Evolutionary conservation across 2,797 vertebrate genomes (phyloP).

Genomic region (Adrianichthys oophorus): DNA sequence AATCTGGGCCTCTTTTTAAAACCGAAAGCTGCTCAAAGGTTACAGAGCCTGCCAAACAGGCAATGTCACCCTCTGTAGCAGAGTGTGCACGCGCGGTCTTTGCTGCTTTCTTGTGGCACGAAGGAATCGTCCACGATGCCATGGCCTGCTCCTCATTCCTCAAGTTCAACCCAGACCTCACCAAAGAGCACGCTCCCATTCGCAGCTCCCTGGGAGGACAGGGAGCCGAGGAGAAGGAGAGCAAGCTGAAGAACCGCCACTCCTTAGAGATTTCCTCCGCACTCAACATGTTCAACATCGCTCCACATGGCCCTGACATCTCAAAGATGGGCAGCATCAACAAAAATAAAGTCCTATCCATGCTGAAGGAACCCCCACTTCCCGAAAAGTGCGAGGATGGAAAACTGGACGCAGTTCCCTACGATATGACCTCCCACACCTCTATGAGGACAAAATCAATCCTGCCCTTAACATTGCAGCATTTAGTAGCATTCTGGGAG

Average conservation of each 20-base stretch:
- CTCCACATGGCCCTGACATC: slow-evolving; percentile 97
- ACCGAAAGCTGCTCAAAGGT: slow-evolving; percentile 82
- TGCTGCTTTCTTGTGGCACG: slow-evolving; percentile 97
- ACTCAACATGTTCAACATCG: slow-evolving; percentile 97
- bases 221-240: slow-evolving; percentile 92
- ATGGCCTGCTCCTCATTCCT: slow-evolving; percentile 99
- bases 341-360: slow-evolving; percentile 98
- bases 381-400: slow-evolving; percentile 97
- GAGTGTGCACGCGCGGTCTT: slow-evolving; percentile 96
- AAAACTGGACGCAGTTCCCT: slow-evolving; percentile 84
- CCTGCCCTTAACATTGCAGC: slow-evolving; percentile 93
- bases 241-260: slow-evolving; percentile 96
- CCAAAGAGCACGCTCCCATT: slow-evolving; percentile 96
- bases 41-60: slow-evolving; percentile 93
- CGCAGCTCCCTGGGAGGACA: slow-evolving; percentile 89
- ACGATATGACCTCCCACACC: slow-evolving; percentile 85
- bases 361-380: slow-evolving; percentile 96
- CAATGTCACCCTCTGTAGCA: slow-evolving; percentile 97
- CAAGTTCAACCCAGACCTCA: slow-evolving; percentile 97
- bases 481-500: slow-evolving; percentile 98
- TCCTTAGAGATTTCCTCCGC: slow-evolving; percentile 98
- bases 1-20: slow-evolving; percentile 92
- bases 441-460: slow-evolving; percentile 89
- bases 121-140: slow-evolving; percentile 98
- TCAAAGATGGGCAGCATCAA: slow-evolving; percentile 99